Base-by-base conservation (phyloP, 2,113 vertebrate genomes). In the Circaetus cinerascens region DNA sequence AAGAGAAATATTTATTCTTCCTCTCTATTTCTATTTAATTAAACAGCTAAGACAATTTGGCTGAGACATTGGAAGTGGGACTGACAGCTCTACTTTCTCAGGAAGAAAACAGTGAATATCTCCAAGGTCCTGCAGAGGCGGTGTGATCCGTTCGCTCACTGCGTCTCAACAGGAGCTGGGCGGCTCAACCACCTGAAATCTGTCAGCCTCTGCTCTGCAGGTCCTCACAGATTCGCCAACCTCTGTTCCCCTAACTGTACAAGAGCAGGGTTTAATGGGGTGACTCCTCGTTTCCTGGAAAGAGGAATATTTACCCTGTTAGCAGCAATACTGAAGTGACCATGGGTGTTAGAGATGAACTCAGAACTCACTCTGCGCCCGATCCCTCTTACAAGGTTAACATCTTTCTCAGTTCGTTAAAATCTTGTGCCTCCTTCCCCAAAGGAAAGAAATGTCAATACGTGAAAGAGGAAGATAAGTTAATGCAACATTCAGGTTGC, bases 361-460 rank as follows among this genome's bases (percentile, higher is more conserved):
- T 60, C 20, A 1, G 84, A 89, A 50, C 77, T 62, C 53, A 8
- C 45, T 64, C 53, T 63, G 85, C 3, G 4, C 27, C 67, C 92
- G 92, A 59, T 76, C 78, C 71, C 62, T 46, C 40, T 66, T 41
- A 69, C 43, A 76, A 73, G 53, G 87, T 79, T 93, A 79, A 74
- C 59, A 36, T 56, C 60, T 73, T 90, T 79, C 75, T 79, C 71
- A 67, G 50, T 90, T 90, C 7, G 4, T 88, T 97, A 88, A 95
- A 92, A 74, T 57, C 68, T 74, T 78, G 41, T 80, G 71, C 45
- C 67, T 93, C 57, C 78, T 92, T 96, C 78, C 92, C 72, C 66
- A 79, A 90, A 92, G 92, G 82, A 88, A 92, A 88, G 67, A 92
- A 92, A 86, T 86, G 71, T 88, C 90, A 93, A 76, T 88, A 92